Conservation (phyloP, 2,888 invertebrate genomes). For the Drosophila siamana region DNA sequence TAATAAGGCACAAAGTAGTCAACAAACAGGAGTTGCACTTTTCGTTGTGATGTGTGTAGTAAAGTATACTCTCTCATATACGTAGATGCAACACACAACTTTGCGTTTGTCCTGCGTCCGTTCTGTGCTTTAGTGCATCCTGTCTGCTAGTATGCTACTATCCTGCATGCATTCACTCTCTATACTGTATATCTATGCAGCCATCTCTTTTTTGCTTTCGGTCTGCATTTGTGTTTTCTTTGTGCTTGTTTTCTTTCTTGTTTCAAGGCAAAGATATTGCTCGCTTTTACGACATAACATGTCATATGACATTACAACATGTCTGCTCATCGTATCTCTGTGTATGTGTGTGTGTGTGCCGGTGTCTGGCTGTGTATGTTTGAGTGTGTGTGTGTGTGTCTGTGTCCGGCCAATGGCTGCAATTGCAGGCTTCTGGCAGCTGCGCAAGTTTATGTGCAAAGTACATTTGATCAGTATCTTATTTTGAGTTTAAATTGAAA, state of each 20-base stretch:
- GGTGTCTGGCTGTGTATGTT: constrained; percentile 18
- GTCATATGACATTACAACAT: constrained; percentile 78
- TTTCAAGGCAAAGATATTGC: constrained; percentile 75
- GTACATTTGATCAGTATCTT: constrained; percentile 82
- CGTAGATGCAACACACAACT: constrained; percentile 31
- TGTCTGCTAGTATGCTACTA: constrained; percentile 49
- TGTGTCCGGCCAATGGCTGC: constrained; percentile 61
- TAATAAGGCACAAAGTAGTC: constrained; percentile 66
- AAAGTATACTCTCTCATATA: neutral
- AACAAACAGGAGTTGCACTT: constrained; percentile 43
- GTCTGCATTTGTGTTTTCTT: constrained; percentile 35
- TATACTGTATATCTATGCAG: constrained; percentile 2
- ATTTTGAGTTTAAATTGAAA: constrained; percentile 82
- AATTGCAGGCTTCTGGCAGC: constrained; percentile 59
- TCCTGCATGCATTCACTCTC: constrained; percentile 26
- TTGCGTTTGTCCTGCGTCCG: constrained; percentile 43
- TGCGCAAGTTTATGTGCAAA: constrained; percentile 79
- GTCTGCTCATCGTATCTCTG: constrained; percentile 60
- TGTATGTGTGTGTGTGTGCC: constrained; percentile 18
- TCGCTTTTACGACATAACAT: constrained; percentile 77
- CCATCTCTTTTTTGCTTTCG: neutral
- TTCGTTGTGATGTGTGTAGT: constrained; percentile 3
- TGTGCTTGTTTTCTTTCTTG: constrained; percentile 63
- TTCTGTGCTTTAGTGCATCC: constrained; percentile 47
- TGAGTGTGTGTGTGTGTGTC: constrained; percentile 33